A percentile compares a stretch with the other conserved stretches of the same genome.
phyloP scores from a whole-genome alignment of 2,888 invertebrate species.

The Aleiodes leptofemur region DNA sequence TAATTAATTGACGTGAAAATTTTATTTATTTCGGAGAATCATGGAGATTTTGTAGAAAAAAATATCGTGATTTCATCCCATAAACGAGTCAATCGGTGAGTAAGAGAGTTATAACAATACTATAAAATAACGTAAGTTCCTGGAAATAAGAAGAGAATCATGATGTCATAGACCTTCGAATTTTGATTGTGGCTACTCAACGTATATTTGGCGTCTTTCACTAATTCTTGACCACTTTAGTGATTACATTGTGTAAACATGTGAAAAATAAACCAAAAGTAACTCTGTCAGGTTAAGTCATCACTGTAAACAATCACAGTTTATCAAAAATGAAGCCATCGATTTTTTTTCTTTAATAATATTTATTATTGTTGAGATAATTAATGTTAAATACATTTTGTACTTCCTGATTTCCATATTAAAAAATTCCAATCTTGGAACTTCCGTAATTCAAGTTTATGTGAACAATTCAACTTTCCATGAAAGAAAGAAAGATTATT shows the following conservation, averaged over 20 bases:
- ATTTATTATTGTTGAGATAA: too few species aligned
- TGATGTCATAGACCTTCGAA: conserved; percentile 30
- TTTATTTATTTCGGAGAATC: background rate
- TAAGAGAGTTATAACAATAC: conserved; percentile 8
- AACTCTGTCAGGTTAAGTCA: conserved; percentile 20
- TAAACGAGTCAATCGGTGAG: conserved; percentile 15
- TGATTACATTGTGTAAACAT: conserved; percentile 20
- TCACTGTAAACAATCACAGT: conserved; percentile 21
- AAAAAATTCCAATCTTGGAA: too few species aligned
- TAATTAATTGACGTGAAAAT: too few species aligned
- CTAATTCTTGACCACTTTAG: conserved; percentile 5
- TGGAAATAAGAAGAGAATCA: conserved; percentile 7
- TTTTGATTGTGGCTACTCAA: conserved; percentile 16
- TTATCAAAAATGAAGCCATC: conserved; percentile 13
- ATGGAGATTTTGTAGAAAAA: background rate
- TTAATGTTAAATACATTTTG: too few species aligned
- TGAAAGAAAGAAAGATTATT: too few species aligned
- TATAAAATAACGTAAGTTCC: background rate
- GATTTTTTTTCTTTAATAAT: background rate
- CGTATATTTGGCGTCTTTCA: background rate
- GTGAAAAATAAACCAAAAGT: background rate
- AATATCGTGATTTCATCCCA: background rate
- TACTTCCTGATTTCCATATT: too few species aligned
- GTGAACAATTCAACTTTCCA: too few species aligned
- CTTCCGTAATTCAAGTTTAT: too few species aligned